A percentile compares a stretch with the other conserved stretches of the same genome.
Evolutionary conservation across 1,140 invertebrate species (phyloP).

Genomic region (Latrodectus geometricus): DNA sequence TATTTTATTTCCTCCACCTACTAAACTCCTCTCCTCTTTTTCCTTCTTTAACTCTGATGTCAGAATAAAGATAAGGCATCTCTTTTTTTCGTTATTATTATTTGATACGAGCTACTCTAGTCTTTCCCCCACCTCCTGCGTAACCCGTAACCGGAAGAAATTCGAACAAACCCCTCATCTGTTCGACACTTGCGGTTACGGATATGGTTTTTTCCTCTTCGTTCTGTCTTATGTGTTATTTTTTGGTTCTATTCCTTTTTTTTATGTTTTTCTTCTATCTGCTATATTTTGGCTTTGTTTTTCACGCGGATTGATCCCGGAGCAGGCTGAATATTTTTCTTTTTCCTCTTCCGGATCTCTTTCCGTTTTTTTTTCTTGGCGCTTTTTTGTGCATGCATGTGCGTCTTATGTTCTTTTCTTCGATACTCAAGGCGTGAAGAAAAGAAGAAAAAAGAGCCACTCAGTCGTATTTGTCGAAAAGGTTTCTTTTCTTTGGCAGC

Average conservation of each 20-base stretch:
- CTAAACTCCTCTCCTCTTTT: slow-evolving; percentile 13
- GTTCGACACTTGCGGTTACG: slow-evolving; percentile 52
- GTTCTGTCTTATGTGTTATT: slow-evolving; percentile 5
- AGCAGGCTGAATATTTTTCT: slow-evolving; percentile 3
- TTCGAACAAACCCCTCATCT: slow-evolving; percentile 54
- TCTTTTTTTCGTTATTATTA: slow-evolving; percentile 32
- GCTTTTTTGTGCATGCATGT: not conserved
- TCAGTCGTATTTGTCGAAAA: slow-evolving; percentile 34
- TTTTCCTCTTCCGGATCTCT: not conserved
- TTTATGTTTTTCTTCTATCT: not conserved
- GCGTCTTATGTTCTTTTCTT: slow-evolving; percentile 2
- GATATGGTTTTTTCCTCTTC: slow-evolving; percentile 39
- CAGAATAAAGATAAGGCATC: slow-evolving; percentile 52
- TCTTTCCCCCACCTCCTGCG: not conserved
- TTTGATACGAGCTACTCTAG: slow-evolving; percentile 14
- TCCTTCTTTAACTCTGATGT: slow-evolving; percentile 31
- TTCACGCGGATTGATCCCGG: slow-evolving; percentile 51
- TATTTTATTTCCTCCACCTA: slow-evolving; percentile 17
- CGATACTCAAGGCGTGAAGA: slow-evolving; percentile 27
- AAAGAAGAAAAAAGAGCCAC: slow-evolving; percentile 18
- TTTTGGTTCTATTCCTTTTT: not conserved
- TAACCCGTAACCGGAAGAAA: slow-evolving; percentile 51
- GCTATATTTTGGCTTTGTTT: slow-evolving; percentile 57
- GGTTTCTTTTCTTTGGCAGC: not conserved
- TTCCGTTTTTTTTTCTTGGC: not conserved